Percentiles rank a stretch among this genome's conserved stretches.
phyloP scores from a whole-genome alignment of 2,888 invertebrate species.

The Dasypogon diadema region DNA sequence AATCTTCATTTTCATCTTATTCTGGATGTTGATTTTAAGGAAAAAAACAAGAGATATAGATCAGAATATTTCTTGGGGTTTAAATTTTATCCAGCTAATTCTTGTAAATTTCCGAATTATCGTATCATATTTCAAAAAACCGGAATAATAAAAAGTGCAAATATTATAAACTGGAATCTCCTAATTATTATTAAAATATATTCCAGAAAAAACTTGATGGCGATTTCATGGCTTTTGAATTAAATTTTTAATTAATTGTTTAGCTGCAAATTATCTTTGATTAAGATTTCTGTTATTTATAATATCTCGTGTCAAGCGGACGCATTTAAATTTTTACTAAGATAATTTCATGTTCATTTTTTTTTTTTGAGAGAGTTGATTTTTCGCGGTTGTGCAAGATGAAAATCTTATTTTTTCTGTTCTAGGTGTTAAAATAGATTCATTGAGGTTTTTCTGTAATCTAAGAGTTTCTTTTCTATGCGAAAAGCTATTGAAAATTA shows the following conservation, averaged over 20 bases:
- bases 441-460: no score
- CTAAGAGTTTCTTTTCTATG: no score
- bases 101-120: background rate
- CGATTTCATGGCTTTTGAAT: slow-evolving; percentile 15
- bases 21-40: no score
- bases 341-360: background rate
- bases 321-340: no score
- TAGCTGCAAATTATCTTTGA: slow-evolving; percentile 1
- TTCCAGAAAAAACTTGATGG: background rate
- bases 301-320: background rate
- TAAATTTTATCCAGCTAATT: background rate
- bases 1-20: no score
- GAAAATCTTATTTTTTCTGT: no score
- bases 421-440: no score
- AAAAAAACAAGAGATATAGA: slow-evolving; percentile 14
- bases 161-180: background rate
- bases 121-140: background rate
- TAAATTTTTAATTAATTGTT: slow-evolving; percentile 31
- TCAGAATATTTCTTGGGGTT: slow-evolving; percentile 17
- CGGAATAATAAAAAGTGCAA: no score
- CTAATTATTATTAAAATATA: background rate
- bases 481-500: no score
- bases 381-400: background rate
- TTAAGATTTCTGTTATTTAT: background rate
- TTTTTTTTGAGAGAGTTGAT: background rate